Base-by-base conservation (phyloP, 2,797 vertebrate species). In the Syndactyla subalaris region DNA sequence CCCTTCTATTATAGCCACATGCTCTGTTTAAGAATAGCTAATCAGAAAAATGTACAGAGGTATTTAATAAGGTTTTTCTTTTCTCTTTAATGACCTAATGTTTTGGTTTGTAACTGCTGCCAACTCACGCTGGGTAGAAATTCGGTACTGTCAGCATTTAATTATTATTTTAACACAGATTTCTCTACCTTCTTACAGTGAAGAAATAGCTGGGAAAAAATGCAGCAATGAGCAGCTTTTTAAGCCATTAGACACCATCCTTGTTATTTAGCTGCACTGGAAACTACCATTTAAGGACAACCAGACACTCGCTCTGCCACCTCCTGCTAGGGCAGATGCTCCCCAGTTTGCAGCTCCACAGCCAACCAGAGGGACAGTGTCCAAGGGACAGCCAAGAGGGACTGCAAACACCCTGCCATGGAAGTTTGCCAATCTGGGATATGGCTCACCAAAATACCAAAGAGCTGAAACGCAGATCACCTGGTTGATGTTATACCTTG, bases 131-230 rank as follows among this genome's bases (percentile, higher is more conserved):
- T 97, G 97, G 39, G 98, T 93, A 70, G 96, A 97, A 98, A 98
- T 97, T 97, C 94, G 97, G 97, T 97, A 96, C 88, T 97, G 97
- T 98, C 97, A 96, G 97, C 97, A 97, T 98, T 98, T 98, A 98
- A 98, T 98, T 98, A 98, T 97, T 98, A 98, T 98, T 98, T 98
- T 98, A 97, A 96, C 92, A 66, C 38, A 65, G 94, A 97, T 97
- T 98, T 98, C 96, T 97, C 97, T 98, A 97, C 97, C 93, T 98
- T 98, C 97, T 97, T 95, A 97, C 95, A 65, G 97, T 36, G 97
- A 97, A 97, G 96, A 97, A 97, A 98, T 48, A 96, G 92, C 94
- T 96, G 92, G 89, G 52, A 32, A 48, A 84, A 52, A 89, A 71
- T 11, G 51, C 78, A 81, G 16, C 89, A 88, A 72, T 8, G 86